phyloP scores from a whole-genome alignment of 2,888 invertebrate species.

The Melikaiella ostensackeni region DNA sequence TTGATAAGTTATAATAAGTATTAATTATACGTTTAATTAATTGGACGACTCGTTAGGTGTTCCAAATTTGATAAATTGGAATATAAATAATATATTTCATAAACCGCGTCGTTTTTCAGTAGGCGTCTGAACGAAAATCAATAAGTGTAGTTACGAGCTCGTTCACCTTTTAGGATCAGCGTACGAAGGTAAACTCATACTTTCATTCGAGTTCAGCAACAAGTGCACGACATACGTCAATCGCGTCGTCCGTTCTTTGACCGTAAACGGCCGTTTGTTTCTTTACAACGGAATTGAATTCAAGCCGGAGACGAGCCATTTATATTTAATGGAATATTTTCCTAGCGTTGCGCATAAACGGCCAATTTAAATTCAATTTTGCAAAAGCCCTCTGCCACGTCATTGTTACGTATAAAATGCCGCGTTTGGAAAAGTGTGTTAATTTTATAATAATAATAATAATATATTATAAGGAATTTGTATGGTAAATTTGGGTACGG shows the following conservation, averaged over 20 bases:
- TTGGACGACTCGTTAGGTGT: too few species aligned
- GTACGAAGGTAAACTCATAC: slow-evolving; percentile 29
- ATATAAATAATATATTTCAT: too few species aligned
- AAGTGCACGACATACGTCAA: slow-evolving; percentile 36
- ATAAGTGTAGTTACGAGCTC: slow-evolving; percentile 22
- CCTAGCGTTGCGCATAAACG: slow-evolving; percentile 12
- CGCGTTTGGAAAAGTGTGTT: not conserved
- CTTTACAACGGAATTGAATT: slow-evolving; percentile 36
- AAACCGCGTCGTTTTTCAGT: too few species aligned
- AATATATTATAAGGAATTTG: too few species aligned
- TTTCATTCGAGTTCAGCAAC: slow-evolving; percentile 34
- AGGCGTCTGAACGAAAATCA: slow-evolving; percentile 29
- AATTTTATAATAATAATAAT: not conserved
- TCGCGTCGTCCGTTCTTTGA: slow-evolving; percentile 27
- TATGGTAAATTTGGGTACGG: too few species aligned
- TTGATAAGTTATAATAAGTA: too few species aligned
- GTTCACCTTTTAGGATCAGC: slow-evolving; percentile 28
- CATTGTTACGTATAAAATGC: slow-evolving; percentile 11
- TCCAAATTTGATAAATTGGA: too few species aligned
- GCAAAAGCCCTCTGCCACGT: slow-evolving; percentile 10
- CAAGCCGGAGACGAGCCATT: slow-evolving; percentile 34
- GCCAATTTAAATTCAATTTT: slow-evolving; percentile 28
- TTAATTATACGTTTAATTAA: too few species aligned
- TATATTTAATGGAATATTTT: slow-evolving; percentile 29
- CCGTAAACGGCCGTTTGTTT: slow-evolving; percentile 31